These are phyloP conservation scores for Cranoglanis bouderius DNA, from an alignment of 2,113 vertebrate species.

Conservation along the genomic window DNA sequence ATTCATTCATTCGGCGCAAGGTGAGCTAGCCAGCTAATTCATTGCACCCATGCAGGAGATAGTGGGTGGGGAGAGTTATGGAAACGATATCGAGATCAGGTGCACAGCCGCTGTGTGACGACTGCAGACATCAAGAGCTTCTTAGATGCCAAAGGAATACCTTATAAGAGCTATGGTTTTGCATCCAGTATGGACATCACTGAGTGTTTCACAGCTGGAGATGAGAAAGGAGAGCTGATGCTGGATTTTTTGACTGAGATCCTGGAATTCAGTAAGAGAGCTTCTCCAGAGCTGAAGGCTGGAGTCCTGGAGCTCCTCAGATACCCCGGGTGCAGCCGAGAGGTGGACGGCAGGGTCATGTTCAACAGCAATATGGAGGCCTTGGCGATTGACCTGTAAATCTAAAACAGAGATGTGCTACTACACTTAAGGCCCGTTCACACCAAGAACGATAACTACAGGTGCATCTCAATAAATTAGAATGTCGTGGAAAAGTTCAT, in stretches of 20 bases:
- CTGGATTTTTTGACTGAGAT: constrained; percentile 91
- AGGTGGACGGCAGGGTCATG: constrained; percentile 78
- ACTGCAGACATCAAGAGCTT: constrained; percentile 72
- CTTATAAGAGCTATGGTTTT: constrained; percentile 75
- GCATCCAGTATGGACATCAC: constrained; percentile 87
- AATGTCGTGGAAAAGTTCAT: no score
- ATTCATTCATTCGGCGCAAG: no score
- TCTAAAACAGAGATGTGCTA: not conserved
- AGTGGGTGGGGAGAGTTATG: constrained; percentile 84
- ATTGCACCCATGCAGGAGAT: constrained; percentile 62
- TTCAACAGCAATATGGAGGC: constrained; percentile 83
- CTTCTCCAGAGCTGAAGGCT: constrained; percentile 77
- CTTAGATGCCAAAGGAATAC: constrained; percentile 75
- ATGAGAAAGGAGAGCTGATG: constrained; percentile 82
- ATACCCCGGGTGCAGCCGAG: constrained; percentile 78
- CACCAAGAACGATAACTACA: no score
- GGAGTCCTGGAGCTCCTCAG: constrained; percentile 78
- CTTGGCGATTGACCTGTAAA: constrained; percentile 73
- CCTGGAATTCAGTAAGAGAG: constrained; percentile 77
- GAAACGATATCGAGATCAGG: constrained; percentile 68
- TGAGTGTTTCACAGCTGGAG: constrained; percentile 83
- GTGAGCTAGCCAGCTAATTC: not conserved
- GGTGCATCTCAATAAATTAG: no score
- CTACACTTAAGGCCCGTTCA: no score
- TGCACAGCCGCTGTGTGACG: constrained; percentile 75